These are phyloP conservation scores for Drosophila helvetica DNA, from an alignment of 2,888 invertebrate genomes.

Conservation along the genomic window DNA sequence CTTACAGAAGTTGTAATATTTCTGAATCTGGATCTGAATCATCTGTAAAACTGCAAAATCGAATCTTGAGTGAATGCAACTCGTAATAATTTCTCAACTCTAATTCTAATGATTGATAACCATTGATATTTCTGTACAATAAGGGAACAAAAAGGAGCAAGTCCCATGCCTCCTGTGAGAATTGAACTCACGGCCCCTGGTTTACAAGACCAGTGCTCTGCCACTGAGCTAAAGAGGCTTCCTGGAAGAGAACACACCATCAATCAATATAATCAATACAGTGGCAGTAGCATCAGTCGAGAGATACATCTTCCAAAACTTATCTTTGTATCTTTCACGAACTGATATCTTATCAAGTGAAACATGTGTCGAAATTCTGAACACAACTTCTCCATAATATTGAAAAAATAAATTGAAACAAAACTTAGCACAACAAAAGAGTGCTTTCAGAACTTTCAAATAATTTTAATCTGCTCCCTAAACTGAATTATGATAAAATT, in stretches of 20 bases:
- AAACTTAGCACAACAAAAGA: too few relatives aligned
- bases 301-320: neutral
- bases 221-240: constrained; percentile 95
- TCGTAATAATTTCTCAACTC: too few relatives aligned
- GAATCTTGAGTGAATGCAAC: too few relatives aligned
- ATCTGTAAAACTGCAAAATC: too few relatives aligned
- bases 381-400: neutral
- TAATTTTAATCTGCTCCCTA: too few relatives aligned
- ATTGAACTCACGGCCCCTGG: constrained; percentile 96
- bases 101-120: too few relatives aligned
- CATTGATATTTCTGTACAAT: neutral
- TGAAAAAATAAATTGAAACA: too few relatives aligned
- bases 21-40: too few relatives aligned
- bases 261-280: neutral
- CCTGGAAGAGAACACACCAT: neutral
- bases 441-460: too few relatives aligned
- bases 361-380: neutral
- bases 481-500: too few relatives aligned
- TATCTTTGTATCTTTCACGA: neutral
- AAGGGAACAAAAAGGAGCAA: neutral
- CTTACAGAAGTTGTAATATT: too few relatives aligned
- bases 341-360: neutral
- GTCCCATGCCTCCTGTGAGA: constrained; percentile 91
- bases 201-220: constrained; percentile 96
- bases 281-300: neutral